Evolutionary conservation across 92 coral and sea anemone genomes (phyloP).

Genomic region (Umimayanthus kanabou): DNA sequence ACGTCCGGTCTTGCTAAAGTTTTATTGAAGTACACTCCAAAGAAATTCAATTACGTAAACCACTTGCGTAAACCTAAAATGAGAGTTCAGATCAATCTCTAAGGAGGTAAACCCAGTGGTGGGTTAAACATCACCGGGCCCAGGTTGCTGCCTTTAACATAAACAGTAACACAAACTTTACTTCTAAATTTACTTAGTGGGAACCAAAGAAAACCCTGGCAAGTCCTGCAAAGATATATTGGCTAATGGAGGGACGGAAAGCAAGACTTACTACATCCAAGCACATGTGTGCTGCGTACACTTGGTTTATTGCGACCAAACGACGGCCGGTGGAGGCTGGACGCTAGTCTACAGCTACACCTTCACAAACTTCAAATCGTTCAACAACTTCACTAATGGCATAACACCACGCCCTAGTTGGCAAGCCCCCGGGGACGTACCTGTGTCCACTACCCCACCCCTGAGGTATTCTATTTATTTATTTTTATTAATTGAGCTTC

Average conservation of each 20-base stretch:
- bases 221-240: neutral
- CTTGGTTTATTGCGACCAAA: slow-evolving; percentile 53
- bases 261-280: slow-evolving; percentile 5
- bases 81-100: no score
- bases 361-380: slow-evolving; percentile 45
- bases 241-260: neutral
- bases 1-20: no score
- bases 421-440: slow-evolving; percentile 18
- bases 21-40: no score
- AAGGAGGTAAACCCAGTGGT: no score
- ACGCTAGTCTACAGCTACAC: slow-evolving; percentile 56
- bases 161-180: neutral
- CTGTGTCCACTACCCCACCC: slow-evolving; percentile 37
- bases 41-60: no score
- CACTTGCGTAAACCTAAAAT: no score
- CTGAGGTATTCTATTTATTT: neutral
- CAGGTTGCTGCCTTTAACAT: no score
- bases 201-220: slow-evolving; percentile 4
- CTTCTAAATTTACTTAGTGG: neutral
- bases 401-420: slow-evolving; percentile 49
- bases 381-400: slow-evolving; percentile 18
- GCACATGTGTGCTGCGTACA: neutral
- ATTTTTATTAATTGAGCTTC: no score
- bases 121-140: no score
- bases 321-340: slow-evolving; percentile 62